A percentile compares a stretch with the other conserved stretches of the same genome.
phyloP scores from a whole-genome alignment of 2,797 vertebrate genomes.

The Platyrinchus mystaceus region DNA sequence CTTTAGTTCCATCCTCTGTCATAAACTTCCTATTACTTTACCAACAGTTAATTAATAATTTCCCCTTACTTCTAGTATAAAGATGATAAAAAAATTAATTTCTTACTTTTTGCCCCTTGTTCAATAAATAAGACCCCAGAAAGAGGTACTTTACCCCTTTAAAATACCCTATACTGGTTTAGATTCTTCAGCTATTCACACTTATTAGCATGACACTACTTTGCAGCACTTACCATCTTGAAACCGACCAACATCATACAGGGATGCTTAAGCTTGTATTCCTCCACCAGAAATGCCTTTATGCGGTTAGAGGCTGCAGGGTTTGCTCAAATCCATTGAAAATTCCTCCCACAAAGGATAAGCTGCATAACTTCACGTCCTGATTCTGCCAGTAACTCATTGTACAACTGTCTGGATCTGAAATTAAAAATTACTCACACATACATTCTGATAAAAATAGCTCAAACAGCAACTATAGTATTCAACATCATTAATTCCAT shows the following conservation, averaged over 20 bases:
- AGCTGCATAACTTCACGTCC: neutral
- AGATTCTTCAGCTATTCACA: neutral
- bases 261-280: neutral
- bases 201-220: neutral
- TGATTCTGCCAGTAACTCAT: slow-evolving; percentile 4
- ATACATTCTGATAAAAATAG: neutral
- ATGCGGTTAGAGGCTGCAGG: neutral
- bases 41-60: neutral
- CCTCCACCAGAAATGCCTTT: neutral
- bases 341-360: neutral
- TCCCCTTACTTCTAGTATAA: neutral
- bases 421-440: neutral
- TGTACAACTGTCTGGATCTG: neutral
- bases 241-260: neutral
- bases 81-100: neutral
- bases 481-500: neutral
- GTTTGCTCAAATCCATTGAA: neutral
- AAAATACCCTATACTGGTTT: neutral
- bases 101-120: neutral
- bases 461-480: neutral
- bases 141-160: neutral
- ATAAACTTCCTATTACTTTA: neutral
- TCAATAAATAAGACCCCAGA: neutral
- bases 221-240: neutral
- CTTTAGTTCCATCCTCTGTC: neutral